Percentiles rank a stretch among this genome's conserved stretches.
phyloP scores from a whole-genome alignment of 2,113 vertebrate genomes.

The Reinhardtius hippoglossoides region DNA sequence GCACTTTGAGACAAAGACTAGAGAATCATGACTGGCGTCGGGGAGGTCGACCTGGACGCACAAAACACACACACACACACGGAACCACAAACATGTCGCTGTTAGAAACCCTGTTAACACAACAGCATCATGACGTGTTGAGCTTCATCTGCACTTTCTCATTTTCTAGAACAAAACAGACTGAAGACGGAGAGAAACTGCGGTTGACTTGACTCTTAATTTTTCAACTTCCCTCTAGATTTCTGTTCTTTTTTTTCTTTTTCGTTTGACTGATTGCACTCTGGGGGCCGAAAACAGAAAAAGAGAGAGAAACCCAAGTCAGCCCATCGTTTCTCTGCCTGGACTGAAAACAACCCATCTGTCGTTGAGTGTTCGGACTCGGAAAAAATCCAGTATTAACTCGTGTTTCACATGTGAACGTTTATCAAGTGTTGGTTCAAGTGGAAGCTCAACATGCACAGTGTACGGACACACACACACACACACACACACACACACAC shows the following conservation, averaged over 20 bases:
- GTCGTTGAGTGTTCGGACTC: constrained; percentile 50
- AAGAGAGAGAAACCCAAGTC: constrained; percentile 32
- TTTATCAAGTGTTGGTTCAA: constrained; percentile 50
- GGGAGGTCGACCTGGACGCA: constrained; percentile 78
- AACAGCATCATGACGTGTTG: constrained; percentile 60
- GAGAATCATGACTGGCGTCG: constrained; percentile 59
- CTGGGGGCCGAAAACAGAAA: constrained; percentile 23
- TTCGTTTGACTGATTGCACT: constrained; percentile 68
- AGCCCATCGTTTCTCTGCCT: constrained; percentile 38
- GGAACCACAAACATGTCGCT: constrained; percentile 41
- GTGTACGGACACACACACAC: constrained; percentile 18
- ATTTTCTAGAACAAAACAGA: constrained; percentile 63
- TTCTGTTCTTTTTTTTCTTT: background rate
- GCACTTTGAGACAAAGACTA: constrained; percentile 77
- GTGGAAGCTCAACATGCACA: constrained; percentile 28
- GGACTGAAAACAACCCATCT: constrained; percentile 62
- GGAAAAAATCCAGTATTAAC: constrained; percentile 75
- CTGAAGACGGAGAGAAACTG: constrained; percentile 67
- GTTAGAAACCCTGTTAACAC: constrained; percentile 47
- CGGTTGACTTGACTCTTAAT: constrained; percentile 81
- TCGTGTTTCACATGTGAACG: constrained; percentile 51
- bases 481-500: constrained; percentile 9
- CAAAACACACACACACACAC: background rate
- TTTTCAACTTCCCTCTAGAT: constrained; percentile 71
- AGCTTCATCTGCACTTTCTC: constrained; percentile 78